These are phyloP conservation scores for Conus ventricosus DNA, from an alignment of 1,140 invertebrate genomes.

Conservation along the genomic window DNA sequence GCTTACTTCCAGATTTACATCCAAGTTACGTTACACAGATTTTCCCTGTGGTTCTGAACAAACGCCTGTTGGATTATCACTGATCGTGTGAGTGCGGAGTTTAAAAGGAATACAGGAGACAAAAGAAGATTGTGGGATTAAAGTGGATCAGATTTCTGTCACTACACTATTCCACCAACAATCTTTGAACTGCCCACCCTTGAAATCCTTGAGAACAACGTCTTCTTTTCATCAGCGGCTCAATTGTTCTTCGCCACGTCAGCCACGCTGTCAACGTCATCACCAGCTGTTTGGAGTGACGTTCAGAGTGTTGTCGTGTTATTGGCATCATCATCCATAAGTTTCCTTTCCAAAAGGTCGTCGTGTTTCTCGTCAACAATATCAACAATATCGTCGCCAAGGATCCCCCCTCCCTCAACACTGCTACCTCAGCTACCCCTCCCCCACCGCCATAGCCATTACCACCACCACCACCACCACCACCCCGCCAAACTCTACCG, in stretches of 20 bases:
- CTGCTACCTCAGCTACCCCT: neutral
- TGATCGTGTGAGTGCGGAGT: too few species aligned
- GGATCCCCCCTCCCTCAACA: neutral
- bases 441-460: neutral
- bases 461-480: neutral
- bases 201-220: neutral
- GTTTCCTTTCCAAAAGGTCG: neutral
- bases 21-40: too few species aligned
- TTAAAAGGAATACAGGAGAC: too few species aligned
- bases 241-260: neutral
- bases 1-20: too few species aligned
- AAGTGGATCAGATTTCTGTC: too few species aligned
- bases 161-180: neutral
- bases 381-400: constrained; percentile 3
- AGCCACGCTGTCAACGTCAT: neutral
- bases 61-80: too few species aligned
- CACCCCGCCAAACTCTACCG: neutral
- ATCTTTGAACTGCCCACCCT: neutral
- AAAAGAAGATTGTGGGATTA: too few species aligned
- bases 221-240: neutral
- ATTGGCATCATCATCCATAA: neutral
- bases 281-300: neutral
- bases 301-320: too few species aligned
- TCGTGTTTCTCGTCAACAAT: neutral
- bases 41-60: too few species aligned